Conservation (phyloP, 2,888 invertebrate species). For the Protonemura montana region DNA sequence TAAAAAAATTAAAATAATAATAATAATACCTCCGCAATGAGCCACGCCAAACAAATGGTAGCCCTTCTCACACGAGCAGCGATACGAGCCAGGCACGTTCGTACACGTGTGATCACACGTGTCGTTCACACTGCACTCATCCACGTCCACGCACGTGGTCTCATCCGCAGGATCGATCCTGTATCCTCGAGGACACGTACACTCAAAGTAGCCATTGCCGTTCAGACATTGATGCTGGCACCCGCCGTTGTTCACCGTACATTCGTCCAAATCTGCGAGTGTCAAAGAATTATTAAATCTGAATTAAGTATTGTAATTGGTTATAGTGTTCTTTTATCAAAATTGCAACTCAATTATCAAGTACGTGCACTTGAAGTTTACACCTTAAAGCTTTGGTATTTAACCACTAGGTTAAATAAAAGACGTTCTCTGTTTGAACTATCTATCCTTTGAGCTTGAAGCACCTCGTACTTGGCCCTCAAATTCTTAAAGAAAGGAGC, state of each 20-base stretch:
- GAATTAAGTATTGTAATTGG: no score
- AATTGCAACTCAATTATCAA: background rate
- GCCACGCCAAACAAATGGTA: conserved; percentile 52
- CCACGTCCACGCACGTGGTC: conserved; percentile 52
- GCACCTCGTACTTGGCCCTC: no score
- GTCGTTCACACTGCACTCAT: conserved; percentile 52
- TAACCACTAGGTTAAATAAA: no score
- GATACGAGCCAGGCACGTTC: conserved; percentile 50
- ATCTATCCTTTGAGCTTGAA: no score
- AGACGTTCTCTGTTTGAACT: no score
- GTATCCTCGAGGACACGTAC: conserved; percentile 64
- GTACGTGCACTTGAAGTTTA: no score
- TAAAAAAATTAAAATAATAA: background rate
- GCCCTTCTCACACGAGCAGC: conserved; percentile 51
- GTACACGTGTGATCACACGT: conserved; percentile 51
- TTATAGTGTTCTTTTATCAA: no score
- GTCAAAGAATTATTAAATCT: no score
- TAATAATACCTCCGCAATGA: conserved; percentile 54
- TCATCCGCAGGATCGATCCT: conserved; percentile 56
- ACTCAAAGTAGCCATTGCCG: conserved; percentile 62
- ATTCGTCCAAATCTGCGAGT: conserved; percentile 58
- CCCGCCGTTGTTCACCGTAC: conserved; percentile 62
- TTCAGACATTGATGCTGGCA: conserved; percentile 63
- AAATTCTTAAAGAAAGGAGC: no score
- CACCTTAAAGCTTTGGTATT: no score